phyloP scores from a whole-genome alignment of 1,140 invertebrate species.

The Radopholus similis region DNA sequence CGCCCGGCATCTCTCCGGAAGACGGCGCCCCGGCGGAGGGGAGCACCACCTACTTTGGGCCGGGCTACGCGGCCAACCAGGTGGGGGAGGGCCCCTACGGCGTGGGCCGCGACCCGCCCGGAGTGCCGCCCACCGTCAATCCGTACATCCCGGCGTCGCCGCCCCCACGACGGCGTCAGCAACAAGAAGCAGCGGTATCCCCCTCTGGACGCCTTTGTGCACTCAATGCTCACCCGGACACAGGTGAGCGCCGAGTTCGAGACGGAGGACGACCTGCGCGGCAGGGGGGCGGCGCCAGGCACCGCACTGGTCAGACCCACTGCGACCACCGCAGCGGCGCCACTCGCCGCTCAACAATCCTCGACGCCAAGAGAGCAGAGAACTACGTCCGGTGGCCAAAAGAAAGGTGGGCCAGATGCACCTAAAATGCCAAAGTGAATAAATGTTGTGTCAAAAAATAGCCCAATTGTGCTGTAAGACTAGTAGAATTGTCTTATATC shows the following conservation, averaged over 20 bases:
- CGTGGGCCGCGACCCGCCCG: constrained; percentile 2
- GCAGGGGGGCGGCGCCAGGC: neutral
- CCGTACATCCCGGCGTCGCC: too few species aligned
- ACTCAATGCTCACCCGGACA: constrained; percentile 22
- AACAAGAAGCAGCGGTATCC: too few species aligned
- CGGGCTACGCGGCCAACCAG: neutral
- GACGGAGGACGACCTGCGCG: constrained; percentile 46
- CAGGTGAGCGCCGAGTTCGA: constrained; percentile 50
- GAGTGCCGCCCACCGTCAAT: too few species aligned
- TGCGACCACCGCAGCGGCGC: neutral
- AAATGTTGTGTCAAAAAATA: too few species aligned
- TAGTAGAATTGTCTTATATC: neutral
- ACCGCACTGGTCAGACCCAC: neutral
- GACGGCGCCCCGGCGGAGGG: neutral
- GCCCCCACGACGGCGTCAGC: too few species aligned
- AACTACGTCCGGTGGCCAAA: neutral
- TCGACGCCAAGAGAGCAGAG: neutral
- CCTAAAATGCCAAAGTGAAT: too few species aligned
- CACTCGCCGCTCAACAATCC: neutral
- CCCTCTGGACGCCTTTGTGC: too few species aligned
- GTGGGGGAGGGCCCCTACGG: neutral
- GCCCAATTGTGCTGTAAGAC: too few species aligned
- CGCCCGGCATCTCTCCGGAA: neutral
- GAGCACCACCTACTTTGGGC: neutral
- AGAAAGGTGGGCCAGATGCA: neutral